Evolutionary conservation across 2,888 invertebrate species (phyloP).

Genomic region (Nemoura dubitans): DNA sequence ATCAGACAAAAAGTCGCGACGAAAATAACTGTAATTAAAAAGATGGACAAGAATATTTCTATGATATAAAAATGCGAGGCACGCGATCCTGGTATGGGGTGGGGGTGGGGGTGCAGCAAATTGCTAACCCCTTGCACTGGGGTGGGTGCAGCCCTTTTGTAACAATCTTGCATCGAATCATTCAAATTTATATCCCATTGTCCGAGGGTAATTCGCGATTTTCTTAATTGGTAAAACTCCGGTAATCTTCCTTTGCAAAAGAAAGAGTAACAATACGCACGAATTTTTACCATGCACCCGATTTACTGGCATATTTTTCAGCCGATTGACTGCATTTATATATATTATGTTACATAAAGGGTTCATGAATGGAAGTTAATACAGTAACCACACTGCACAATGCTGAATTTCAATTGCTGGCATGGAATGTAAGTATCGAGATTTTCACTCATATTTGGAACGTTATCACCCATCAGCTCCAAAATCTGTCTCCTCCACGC

Average conservation of each 20-base stretch:
- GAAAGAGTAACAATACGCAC: too few species aligned
- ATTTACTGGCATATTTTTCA: too few species aligned
- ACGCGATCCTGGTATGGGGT: background rate
- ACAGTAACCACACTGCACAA: too few species aligned
- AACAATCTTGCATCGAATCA: conserved; percentile 9
- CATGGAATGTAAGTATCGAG: too few species aligned
- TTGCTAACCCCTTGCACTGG: background rate
- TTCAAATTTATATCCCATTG: conserved; percentile 24
- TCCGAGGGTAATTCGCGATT: background rate
- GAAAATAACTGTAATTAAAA: conserved; percentile 38
- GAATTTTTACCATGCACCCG: too few species aligned
- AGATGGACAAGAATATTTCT: conserved; percentile 12
- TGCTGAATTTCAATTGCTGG: too few species aligned
- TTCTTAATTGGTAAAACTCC: background rate
- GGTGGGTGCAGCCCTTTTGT: background rate
- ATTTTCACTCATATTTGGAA: too few species aligned
- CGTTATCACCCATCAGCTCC: too few species aligned
- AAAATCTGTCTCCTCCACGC: too few species aligned
- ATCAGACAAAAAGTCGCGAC: background rate
- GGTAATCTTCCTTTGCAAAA: background rate
- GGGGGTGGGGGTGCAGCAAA: background rate
- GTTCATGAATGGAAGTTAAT: too few species aligned
- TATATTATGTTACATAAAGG: too few species aligned
- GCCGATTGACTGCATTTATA: too few species aligned
- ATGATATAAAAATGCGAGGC: background rate